Evolutionary conservation across 92 coral and sea anemone species (phyloP).

Genomic region (Anthopleura xanthogrammica): DNA sequence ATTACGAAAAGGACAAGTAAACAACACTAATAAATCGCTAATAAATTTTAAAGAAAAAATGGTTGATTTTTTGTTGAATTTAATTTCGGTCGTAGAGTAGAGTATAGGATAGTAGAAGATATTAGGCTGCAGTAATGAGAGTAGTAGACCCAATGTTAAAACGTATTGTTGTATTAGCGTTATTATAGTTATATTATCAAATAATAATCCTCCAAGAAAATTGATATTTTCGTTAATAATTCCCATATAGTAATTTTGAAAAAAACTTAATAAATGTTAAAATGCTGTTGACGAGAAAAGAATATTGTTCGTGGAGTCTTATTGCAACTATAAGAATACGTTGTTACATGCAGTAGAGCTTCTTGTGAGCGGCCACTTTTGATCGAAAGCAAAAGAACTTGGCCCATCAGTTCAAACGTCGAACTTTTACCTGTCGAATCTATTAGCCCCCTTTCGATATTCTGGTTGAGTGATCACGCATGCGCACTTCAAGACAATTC

Average conservation of each 20-base stretch:
- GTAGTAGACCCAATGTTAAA: neutral
- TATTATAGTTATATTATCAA: neutral
- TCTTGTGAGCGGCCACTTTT: neutral
- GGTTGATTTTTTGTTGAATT: neutral
- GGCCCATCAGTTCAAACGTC: no score
- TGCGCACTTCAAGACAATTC: no score
- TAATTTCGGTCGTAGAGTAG: neutral
- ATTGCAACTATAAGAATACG: neutral
- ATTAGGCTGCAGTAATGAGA: neutral
- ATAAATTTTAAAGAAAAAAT: neutral
- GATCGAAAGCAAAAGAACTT: neutral
- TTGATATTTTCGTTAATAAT: neutral
- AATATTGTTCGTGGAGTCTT: neutral
- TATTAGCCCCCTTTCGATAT: no score
- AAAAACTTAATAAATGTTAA: neutral
- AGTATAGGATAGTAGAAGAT: no score
- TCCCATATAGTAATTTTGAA: neutral
- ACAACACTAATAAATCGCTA: neutral
- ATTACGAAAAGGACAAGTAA: neutral
- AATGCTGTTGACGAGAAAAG: neutral
- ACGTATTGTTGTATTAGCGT: neutral
- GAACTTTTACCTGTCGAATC: no score
- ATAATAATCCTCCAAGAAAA: constrained; percentile 1
- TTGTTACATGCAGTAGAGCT: neutral
- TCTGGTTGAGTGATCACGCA: no score